These are phyloP conservation scores for Trichopria drosophilae DNA, from an alignment of 2,888 invertebrate species.

Conservation along the genomic window DNA sequence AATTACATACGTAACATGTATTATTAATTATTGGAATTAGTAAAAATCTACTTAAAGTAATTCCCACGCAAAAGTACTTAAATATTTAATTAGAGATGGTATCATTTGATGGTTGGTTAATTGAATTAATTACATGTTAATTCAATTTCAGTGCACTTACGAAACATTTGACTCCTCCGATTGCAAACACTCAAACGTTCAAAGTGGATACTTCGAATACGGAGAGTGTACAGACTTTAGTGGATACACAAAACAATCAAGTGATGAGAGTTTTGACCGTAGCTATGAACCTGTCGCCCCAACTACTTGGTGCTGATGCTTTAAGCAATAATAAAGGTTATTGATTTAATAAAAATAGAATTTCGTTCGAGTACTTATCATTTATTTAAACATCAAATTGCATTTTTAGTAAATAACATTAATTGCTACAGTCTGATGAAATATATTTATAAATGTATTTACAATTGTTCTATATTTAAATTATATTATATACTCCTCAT, in stretches of 20 bases:
- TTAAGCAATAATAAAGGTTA: conserved; percentile 63
- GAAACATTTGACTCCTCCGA: conserved; percentile 70
- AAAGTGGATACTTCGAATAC: conserved; percentile 58
- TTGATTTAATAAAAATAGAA: neutral
- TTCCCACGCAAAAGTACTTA: too few relatives aligned
- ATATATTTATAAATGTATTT: too few relatives aligned
- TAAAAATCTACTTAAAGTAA: too few relatives aligned
- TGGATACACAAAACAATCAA: conserved; percentile 70
- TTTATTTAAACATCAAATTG: neutral
- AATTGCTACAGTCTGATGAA: too few relatives aligned
- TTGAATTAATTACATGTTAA: too few relatives aligned
- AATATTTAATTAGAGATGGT: neutral
- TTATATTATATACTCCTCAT: too few relatives aligned
- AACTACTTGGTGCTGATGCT: conserved; percentile 66
- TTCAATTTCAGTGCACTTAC: conserved; percentile 65
- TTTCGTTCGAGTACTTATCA: neutral
- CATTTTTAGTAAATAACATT: neutral
- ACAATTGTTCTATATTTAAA: too few relatives aligned
- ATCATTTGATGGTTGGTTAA: too few relatives aligned
- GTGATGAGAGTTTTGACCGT: conserved; percentile 66
- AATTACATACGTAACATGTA: too few relatives aligned
- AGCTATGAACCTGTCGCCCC: conserved; percentile 64
- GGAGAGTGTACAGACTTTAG: conserved; percentile 67
- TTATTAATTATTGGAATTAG: too few relatives aligned
- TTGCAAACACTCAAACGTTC: conserved; percentile 57